These are phyloP conservation scores for Brachyhypopomus gauderio DNA, from an alignment of 2,113 vertebrate species.

Conservation along the genomic window DNA sequence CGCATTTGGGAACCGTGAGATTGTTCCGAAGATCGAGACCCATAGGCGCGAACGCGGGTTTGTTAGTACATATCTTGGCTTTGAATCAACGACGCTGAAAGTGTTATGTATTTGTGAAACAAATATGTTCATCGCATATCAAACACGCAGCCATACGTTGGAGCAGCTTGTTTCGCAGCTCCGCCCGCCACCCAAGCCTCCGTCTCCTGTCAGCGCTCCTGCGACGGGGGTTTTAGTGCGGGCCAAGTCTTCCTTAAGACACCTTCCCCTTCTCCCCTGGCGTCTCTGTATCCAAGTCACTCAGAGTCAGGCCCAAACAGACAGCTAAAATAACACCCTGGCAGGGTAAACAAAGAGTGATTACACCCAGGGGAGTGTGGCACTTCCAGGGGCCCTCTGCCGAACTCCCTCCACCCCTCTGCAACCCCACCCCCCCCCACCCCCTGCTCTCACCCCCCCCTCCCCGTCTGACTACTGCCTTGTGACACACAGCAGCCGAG, in stretches of 20 bases:
- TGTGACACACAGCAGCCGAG: constrained; percentile 47
- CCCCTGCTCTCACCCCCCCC: constrained; percentile 26
- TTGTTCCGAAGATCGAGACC: constrained; percentile 8
- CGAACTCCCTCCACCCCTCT: constrained; percentile 51
- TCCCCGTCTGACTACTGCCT: constrained; percentile 44
- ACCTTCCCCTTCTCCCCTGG: constrained; percentile 42
- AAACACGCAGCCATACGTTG: constrained; percentile 28
- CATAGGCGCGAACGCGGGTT: neutral
- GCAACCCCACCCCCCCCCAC: constrained; percentile 40
- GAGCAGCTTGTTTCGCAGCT: constrained; percentile 15
- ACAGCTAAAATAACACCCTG: constrained; percentile 79
- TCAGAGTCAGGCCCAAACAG: constrained; percentile 75
- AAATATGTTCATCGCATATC: constrained; percentile 32
- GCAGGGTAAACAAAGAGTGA: constrained; percentile 79
- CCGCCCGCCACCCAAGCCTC: neutral
- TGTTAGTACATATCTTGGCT: constrained; percentile 7
- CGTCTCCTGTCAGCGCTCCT: neutral
- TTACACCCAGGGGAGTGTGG: constrained; percentile 77
- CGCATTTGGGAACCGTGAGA: constrained; percentile 22
- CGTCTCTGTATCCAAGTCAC: constrained; percentile 70
- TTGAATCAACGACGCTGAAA: neutral
- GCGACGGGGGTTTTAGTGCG: neutral
- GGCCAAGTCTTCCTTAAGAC: constrained; percentile 20
- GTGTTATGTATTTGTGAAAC: constrained; percentile 8
- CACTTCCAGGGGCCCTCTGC: constrained; percentile 64